Conservation (phyloP, 23 tunicate genomes). For the Diplosoma virens region DNA sequence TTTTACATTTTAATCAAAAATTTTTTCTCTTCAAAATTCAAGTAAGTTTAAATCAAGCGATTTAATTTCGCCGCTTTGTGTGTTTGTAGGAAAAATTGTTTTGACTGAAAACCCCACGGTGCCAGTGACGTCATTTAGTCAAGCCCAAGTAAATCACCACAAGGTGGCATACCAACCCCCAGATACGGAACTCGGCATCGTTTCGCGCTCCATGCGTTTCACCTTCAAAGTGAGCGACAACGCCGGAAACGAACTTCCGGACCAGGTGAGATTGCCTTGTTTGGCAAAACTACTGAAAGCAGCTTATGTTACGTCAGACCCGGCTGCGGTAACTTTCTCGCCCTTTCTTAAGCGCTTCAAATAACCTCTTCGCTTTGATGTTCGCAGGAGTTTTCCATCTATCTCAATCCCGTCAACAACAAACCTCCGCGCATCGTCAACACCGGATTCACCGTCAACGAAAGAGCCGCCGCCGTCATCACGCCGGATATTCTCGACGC, state of each 20-base stretch:
- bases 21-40: too few relatives aligned
- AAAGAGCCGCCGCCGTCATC: constrained; percentile 47
- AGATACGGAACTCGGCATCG: constrained; percentile 85
- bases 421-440: constrained; percentile 87
- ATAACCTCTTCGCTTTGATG: too few relatives aligned
- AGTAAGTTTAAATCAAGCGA: background rate
- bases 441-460: constrained; percentile 79
- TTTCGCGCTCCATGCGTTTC: constrained; percentile 76
- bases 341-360: too few relatives aligned
- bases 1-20: too few relatives aligned
- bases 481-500: constrained; percentile 91
- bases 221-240: constrained; percentile 71
- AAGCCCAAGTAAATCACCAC: constrained; percentile 89
- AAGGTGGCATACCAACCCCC: constrained; percentile 96
- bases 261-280: too few relatives aligned
- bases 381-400: constrained; percentile 66
- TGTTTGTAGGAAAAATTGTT: constrained; percentile 61
- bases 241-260: constrained; percentile 74
- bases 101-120: constrained; percentile 65
- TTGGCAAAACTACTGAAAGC: too few relatives aligned
- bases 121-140: constrained; percentile 72
- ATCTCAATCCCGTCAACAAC: constrained; percentile 91
- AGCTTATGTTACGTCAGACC: too few relatives aligned
- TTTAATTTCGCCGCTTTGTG: too few relatives aligned
- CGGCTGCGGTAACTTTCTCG: too few relatives aligned